These are phyloP conservation scores for Tiliacea citrago DNA, from an alignment of 2,888 invertebrate genomes.

Conservation along the genomic window DNA sequence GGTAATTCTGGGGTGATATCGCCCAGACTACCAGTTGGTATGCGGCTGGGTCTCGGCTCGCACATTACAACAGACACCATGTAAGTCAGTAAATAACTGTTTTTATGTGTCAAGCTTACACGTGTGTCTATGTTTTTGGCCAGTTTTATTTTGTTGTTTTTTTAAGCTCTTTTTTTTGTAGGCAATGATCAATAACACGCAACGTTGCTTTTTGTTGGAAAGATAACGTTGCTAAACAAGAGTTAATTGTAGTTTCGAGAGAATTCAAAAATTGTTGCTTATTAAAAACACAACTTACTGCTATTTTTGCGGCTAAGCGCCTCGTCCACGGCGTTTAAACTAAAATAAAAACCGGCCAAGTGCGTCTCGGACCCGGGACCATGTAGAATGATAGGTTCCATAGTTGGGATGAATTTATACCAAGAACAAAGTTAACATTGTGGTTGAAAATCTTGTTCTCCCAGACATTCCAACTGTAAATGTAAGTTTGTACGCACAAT, in stretches of 20 bases:
- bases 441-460: no score
- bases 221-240: no score
- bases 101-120: constrained; percentile 62
- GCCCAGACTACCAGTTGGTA: constrained; percentile 97
- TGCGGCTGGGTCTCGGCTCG: constrained; percentile 86
- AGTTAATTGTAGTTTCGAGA: neutral
- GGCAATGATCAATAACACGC: neutral
- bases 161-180: neutral
- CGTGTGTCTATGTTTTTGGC: constrained; percentile 50
- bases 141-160: constrained; percentile 20
- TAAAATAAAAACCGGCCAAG: neutral
- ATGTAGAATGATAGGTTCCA: no score
- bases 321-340: neutral
- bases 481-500: no score
- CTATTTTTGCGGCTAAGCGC: neutral
- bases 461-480: no score
- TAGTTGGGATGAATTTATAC: no score
- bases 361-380: no score
- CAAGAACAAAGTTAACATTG: no score
- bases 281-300: constrained; percentile 16
- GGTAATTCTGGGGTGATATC: constrained; percentile 97
- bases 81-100: constrained; percentile 79
- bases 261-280: constrained; percentile 4
- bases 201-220: neutral
- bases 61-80: constrained; percentile 74